Evolutionary conservation across 2,113 vertebrate genomes (phyloP).

Genomic region (Cavia porcellus): DNA sequence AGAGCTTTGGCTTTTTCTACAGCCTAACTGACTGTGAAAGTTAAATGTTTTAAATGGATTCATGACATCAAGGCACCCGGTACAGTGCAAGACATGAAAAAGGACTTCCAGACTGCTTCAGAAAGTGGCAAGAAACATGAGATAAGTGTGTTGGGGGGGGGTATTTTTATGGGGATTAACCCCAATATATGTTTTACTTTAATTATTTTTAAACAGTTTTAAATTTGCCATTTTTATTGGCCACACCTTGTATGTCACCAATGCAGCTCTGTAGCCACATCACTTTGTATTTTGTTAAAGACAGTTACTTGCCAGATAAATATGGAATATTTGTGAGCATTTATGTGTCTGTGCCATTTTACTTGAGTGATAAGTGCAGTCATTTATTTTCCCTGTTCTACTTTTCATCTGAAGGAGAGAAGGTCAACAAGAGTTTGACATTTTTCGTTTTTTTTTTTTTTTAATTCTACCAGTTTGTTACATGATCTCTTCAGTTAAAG

Average conservation of each 20-base stretch:
- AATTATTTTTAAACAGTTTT: neutral
- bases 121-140: neutral
- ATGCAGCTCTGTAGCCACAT: neutral
- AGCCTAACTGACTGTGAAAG: neutral
- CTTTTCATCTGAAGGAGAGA: slow-evolving; percentile 46
- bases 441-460: slow-evolving; percentile 1
- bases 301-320: neutral
- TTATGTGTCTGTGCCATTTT: neutral
- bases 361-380: neutral
- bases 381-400: neutral
- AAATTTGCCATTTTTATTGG: neutral
- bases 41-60: neutral
- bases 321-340: neutral
- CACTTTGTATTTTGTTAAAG: neutral
- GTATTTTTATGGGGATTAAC: neutral
- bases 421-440: neutral
- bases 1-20: neutral
- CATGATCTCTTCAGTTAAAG: neutral
- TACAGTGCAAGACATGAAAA: neutral
- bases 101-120: neutral
- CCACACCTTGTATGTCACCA: neutral
- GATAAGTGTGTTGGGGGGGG: neutral
- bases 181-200: neutral
- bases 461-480: slow-evolving; percentile 15
- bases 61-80: neutral